phyloP scores from a whole-genome alignment of 2,797 vertebrate species.

The Cottoperca gobio region DNA sequence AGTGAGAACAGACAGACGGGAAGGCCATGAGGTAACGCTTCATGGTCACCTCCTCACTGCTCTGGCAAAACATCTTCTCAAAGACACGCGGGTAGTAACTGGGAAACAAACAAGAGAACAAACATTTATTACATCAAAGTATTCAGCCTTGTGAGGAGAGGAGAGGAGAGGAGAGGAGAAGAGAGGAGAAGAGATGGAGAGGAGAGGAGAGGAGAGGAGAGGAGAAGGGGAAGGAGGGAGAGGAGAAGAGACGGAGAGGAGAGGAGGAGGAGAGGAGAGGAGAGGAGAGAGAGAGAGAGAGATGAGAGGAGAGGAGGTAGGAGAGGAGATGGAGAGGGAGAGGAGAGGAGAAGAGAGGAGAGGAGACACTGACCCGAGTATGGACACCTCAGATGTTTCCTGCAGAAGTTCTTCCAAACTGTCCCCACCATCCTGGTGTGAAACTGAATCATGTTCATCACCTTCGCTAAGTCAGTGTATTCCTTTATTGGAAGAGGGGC shows the following conservation, averaged over 20 bases:
- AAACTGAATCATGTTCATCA: conserved; percentile 93
- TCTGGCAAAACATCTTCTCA: conserved; percentile 90
- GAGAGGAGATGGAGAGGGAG: conserved; percentile 1
- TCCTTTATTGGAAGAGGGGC: conserved; percentile 87
- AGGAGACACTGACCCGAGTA: conserved; percentile 84
- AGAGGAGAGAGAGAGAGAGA: background rate
- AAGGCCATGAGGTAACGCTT: conserved; percentile 89
- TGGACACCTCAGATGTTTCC: conserved; percentile 90
- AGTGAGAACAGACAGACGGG: conserved; percentile 88
- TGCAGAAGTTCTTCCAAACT: conserved; percentile 85
- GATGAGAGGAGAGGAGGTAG: background rate
- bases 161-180: background rate
- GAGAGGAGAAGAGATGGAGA: background rate
- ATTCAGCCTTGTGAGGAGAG: background rate
- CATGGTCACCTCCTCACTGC: conserved; percentile 86
- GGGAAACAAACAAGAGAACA: background rate
- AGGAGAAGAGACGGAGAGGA: background rate
- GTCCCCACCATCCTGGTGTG: conserved; percentile 92
- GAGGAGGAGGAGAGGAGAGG: background rate
- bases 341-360: background rate
- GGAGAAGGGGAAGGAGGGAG: background rate
- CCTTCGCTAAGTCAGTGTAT: conserved; percentile 87
- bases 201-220: conserved; percentile 2
- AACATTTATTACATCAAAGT: background rate
- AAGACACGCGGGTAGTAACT: conserved; percentile 89